These are phyloP conservation scores for Odocoileus virginianus DNA, from an alignment of 2,113 vertebrate species.

Conservation along the genomic window DNA sequence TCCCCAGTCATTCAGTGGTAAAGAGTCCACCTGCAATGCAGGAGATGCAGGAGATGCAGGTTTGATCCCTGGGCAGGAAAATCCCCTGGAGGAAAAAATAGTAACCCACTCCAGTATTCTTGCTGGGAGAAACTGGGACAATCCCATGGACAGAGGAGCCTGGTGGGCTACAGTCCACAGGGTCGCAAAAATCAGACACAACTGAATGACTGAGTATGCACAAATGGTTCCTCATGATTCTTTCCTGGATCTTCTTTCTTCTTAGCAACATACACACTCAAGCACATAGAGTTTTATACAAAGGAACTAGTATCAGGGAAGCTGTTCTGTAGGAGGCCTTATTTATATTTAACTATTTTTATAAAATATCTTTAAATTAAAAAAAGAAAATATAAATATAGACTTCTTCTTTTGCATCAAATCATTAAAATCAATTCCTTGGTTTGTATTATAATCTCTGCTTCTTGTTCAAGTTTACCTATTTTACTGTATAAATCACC, in stretches of 20 bases:
- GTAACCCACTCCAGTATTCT: background rate
- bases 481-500: background rate
- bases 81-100: background rate
- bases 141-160: background rate
- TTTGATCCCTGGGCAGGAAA: background rate
- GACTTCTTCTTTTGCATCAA: background rate
- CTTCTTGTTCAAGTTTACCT: background rate
- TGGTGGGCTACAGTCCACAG: background rate
- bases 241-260: background rate
- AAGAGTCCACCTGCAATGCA: background rate
- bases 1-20: background rate
- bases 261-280: background rate
- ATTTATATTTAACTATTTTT: background rate
- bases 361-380: background rate
- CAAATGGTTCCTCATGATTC: background rate
- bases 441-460: background rate
- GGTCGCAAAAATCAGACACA: fast-evolving
- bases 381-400: background rate
- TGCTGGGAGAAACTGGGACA: background rate
- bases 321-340: fast-evolving
- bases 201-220: background rate
- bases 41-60: background rate
- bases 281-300: background rate
- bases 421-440: background rate
- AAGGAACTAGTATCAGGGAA: background rate